phyloP scores from a whole-genome alignment of 2,797 vertebrate species.

The Tangara arthus region DNA sequence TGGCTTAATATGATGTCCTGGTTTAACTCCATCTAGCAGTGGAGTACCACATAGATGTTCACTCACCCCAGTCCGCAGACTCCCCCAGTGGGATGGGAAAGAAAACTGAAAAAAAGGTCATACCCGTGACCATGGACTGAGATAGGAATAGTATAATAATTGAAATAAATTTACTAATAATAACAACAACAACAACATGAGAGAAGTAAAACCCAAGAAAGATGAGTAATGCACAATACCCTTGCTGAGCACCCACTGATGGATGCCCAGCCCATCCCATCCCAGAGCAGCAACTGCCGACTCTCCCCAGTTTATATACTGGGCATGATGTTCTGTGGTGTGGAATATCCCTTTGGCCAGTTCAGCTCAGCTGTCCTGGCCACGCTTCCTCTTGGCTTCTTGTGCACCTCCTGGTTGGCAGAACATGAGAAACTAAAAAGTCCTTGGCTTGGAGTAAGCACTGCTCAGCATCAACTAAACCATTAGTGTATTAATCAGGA shows the following conservation, averaged over 20 bases:
- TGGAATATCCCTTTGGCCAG: not conserved
- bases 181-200: not conserved
- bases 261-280: not conserved
- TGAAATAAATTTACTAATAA: not conserved
- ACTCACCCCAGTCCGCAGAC: not conserved
- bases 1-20: not conserved
- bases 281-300: accelerated
- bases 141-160: not conserved
- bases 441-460: not conserved
- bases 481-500: not conserved
- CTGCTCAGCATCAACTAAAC: not conserved
- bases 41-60: not conserved
- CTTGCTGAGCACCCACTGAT: not conserved
- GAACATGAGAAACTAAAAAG: not conserved
- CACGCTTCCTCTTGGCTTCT: not conserved
- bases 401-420: not conserved
- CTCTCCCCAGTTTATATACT: not conserved
- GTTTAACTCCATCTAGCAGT: not conserved
- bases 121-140: not conserved
- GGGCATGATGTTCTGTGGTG: not conserved
- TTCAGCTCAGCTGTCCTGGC: not conserved
- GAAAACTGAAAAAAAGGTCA: not conserved
- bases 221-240: accelerated
- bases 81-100: not conserved
- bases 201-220: not conserved